Percentiles rank a stretch among this genome's conserved stretches.
These are phyloP conservation scores for Microcebus jonahi DNA, from an alignment of 2,113 vertebrate genomes.

Conservation along the genomic window DNA sequence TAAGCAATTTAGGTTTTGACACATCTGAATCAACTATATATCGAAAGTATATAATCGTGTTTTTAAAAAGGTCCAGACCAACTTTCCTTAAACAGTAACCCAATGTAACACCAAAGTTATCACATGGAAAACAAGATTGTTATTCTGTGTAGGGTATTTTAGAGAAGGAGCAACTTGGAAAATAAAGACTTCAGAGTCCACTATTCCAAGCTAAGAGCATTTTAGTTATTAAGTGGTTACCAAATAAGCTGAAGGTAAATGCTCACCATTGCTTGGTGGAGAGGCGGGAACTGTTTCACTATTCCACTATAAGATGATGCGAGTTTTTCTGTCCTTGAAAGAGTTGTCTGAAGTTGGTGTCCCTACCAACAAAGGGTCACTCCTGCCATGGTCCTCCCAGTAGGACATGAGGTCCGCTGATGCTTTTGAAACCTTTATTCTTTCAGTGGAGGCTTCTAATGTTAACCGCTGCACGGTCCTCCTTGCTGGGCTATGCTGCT, in stretches of 20 bases:
- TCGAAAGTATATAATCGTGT: slow-evolving; percentile 46
- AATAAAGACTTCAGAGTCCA: slow-evolving; percentile 72
- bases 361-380: slow-evolving; percentile 93
- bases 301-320: slow-evolving; percentile 91
- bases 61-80: slow-evolving; percentile 13
- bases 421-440: slow-evolving; percentile 94
- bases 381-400: slow-evolving; percentile 92
- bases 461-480: no score
- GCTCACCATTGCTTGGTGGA: slow-evolving; percentile 55
- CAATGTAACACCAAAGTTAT: background rate
- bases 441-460: no score
- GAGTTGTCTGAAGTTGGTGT: slow-evolving; percentile 97
- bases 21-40: slow-evolving; percentile 10
- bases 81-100: slow-evolving; percentile 38
- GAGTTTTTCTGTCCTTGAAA: slow-evolving; percentile 99
- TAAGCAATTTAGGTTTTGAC: slow-evolving; percentile 81
- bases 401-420: slow-evolving; percentile 95
- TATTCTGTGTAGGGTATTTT: slow-evolving; percentile 64
- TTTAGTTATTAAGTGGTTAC: slow-evolving; percentile 67
- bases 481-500: no score
- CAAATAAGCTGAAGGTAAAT: slow-evolving; percentile 78
- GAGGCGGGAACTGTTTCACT: slow-evolving; percentile 34
- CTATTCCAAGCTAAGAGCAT: slow-evolving; percentile 60
- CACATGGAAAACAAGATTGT: slow-evolving; percentile 56
- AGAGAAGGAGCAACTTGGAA: slow-evolving; percentile 71